Percentiles rank a stretch among this genome's conserved stretches.
phyloP scores from a whole-genome alignment of 2,113 vertebrate species.

The Panthera leo region DNA sequence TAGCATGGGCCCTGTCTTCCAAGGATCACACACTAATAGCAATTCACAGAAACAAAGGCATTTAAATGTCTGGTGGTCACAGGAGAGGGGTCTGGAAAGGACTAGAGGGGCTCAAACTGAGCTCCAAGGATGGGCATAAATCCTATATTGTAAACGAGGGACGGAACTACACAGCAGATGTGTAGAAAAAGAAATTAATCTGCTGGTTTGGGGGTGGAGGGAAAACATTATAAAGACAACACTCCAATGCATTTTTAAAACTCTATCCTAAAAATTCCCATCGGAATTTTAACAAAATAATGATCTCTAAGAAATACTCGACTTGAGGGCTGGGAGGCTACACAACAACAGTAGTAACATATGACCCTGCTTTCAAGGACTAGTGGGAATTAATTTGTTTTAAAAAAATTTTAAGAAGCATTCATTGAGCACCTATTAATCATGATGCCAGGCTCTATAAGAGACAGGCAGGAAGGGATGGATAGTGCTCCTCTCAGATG shows the following conservation, averaged over 20 bases:
- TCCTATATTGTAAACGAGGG: not conserved
- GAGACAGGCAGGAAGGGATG: not conserved
- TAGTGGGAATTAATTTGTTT: not conserved
- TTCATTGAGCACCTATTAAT: not conserved
- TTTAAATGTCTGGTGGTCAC: not conserved
- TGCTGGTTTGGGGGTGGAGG: not conserved
- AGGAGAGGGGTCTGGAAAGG: not conserved
- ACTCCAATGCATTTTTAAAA: not conserved
- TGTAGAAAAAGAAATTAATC: not conserved
- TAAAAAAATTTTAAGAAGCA: not conserved
- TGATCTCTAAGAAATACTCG: not conserved
- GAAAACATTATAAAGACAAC: not conserved
- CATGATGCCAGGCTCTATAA: not conserved
- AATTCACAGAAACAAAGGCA: not conserved
- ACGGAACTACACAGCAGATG: not conserved
- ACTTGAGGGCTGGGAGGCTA: not conserved
- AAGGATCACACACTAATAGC: not conserved
- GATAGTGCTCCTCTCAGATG: not conserved
- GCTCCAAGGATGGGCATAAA: not conserved
- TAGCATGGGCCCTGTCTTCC: not conserved
- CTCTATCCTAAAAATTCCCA: not conserved
- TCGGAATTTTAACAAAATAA: conserved; percentile 21
- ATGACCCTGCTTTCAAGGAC: not conserved
- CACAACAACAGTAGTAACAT: not conserved
- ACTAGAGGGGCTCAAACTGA: not conserved